These are phyloP conservation scores for Byasa hedistus DNA, from an alignment of 2,888 invertebrate genomes.

Conservation along the genomic window DNA sequence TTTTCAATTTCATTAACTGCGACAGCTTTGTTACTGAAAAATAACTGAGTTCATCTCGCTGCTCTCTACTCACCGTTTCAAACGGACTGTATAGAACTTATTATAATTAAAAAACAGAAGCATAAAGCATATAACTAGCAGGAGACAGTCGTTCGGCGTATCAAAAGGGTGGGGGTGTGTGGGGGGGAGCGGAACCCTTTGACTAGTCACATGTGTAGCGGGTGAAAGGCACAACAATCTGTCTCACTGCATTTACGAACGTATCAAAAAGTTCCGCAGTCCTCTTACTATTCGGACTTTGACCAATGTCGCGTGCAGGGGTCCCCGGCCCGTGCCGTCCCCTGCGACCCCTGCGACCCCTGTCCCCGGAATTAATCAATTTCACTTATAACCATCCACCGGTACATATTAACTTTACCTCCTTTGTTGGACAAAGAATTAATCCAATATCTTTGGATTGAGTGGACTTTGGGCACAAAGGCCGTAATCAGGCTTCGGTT, in stretches of 20 bases:
- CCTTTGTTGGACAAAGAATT: conserved; percentile 35
- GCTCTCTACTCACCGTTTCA: no score
- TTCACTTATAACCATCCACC: conserved; percentile 52
- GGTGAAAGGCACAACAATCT: conserved; percentile 52
- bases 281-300: conserved; percentile 49
- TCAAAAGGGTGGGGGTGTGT: conserved; percentile 45
- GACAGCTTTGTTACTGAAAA: no score
- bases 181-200: conserved; percentile 48
- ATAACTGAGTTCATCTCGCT: no score
- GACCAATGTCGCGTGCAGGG: conserved; percentile 57
- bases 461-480: conserved; percentile 30
- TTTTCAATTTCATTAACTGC: no score
- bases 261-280: conserved; percentile 60
- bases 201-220: conserved; percentile 55
- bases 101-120: conserved; percentile 10
- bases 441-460: conserved; percentile 36
- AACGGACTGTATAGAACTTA: no score
- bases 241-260: conserved; percentile 50
- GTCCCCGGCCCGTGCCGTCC: conserved; percentile 28
- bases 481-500: conserved; percentile 32
- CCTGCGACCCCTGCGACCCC: conserved; percentile 1
- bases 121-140: conserved; percentile 21
- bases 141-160: conserved; percentile 40
- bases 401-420: conserved; percentile 44
- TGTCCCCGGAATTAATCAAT: conserved; percentile 55